A percentile compares a stretch with the other conserved stretches of the same genome.
These are phyloP conservation scores for Chanos chanos DNA, from an alignment of 2,797 vertebrate genomes.

Conservation along the genomic window DNA sequence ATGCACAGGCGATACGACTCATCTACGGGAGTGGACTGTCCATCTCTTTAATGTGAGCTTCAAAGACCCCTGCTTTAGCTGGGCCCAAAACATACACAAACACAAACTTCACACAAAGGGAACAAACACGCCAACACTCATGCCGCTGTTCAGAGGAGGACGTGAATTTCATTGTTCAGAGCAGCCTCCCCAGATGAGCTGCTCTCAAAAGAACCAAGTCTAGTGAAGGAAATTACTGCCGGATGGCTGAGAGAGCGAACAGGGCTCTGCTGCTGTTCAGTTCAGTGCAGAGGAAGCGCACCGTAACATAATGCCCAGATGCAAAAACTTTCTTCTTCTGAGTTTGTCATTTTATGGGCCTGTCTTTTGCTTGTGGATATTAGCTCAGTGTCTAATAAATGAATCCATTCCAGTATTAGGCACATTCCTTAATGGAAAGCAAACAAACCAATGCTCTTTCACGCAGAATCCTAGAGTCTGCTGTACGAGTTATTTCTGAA, in stretches of 20 bases:
- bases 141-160: too few species aligned
- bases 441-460: conserved; percentile 36
- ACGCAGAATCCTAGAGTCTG: conserved; percentile 27
- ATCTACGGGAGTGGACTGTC: conserved; percentile 32
- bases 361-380: conserved; percentile 27
- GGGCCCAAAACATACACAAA: conserved; percentile 17
- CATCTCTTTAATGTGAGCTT: conserved; percentile 30
- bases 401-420: too few species aligned
- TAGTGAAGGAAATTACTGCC: too few species aligned
- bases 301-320: too few species aligned
- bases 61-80: neutral
- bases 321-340: too few species aligned
- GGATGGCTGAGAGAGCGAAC: too few species aligned
- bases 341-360: conserved; percentile 1
- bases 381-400: conserved; percentile 32
- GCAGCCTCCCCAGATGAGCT: too few species aligned
- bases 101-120: neutral
- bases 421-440: conserved; percentile 28
- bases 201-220: too few species aligned
- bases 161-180: too few species aligned
- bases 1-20: conserved; percentile 33
- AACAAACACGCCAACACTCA: neutral
- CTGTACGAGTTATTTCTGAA: conserved; percentile 32
- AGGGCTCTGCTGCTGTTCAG: too few species aligned
- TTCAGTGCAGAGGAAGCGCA: too few species aligned